Evolutionary conservation across 2,113 vertebrate genomes (phyloP).

Genomic region (Clarias macrocephalus): DNA sequence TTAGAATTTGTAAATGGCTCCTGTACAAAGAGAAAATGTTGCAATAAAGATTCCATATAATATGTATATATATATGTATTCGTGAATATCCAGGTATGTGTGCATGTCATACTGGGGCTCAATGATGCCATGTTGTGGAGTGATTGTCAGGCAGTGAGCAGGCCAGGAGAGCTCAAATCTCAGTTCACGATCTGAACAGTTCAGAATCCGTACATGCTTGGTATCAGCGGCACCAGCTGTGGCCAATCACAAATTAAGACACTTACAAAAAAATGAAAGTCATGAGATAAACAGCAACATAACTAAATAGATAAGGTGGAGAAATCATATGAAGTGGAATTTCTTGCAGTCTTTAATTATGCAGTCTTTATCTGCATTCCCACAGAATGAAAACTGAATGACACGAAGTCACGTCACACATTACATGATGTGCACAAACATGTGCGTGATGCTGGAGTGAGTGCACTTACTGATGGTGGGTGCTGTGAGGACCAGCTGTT

Average conservation of each 20-base stretch:
- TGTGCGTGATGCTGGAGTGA: neutral
- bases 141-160: constrained; percentile 91
- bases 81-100: neutral
- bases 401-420: neutral
- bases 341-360: too few species aligned
- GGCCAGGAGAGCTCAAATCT: constrained; percentile 94
- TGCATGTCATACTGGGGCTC: constrained; percentile 80
- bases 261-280: neutral
- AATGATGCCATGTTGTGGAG: constrained; percentile 86
- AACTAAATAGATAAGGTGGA: neutral
- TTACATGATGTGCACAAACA: neutral
- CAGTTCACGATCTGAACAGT: constrained; percentile 75
- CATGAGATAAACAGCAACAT: neutral
- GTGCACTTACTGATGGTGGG: constrained; percentile 80
- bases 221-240: constrained; percentile 77
- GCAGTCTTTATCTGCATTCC: neutral
- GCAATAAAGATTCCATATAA: neutral
- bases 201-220: constrained; percentile 76
- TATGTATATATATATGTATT: too few species aligned
- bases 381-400: neutral
- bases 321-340: neutral
- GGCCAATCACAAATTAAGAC: constrained; percentile 38
- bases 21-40: constrained; percentile 60
- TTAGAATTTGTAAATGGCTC: constrained; percentile 81
- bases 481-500: constrained; percentile 77